These are phyloP conservation scores for Potamarius usumacintae DNA, from an alignment of 2,113 vertebrate genomes.

Conservation along the genomic window DNA sequence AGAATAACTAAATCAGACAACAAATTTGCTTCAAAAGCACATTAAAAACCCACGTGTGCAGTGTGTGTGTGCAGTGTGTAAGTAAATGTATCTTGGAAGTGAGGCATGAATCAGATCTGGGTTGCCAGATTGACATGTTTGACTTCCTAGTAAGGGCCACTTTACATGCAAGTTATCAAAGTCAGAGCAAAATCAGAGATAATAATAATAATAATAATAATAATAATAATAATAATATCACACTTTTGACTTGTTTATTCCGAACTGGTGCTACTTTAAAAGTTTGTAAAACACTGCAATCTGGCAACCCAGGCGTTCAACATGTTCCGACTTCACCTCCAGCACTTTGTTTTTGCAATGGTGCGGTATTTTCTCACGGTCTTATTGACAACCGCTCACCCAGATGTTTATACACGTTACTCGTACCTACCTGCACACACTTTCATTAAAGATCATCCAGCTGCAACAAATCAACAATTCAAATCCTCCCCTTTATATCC, in stretches of 20 bases:
- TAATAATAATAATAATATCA: not conserved
- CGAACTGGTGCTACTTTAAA: too few species aligned
- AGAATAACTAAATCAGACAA: not conserved
- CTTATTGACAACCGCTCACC: not conserved
- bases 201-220: not conserved
- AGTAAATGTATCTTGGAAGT: not conserved
- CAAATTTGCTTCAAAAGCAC: not conserved
- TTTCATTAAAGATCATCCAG: not conserved
- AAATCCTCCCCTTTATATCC: too few species aligned
- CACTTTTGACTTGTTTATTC: not conserved
- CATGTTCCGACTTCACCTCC: not conserved
- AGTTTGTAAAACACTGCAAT: not conserved
- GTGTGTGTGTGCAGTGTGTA: too few species aligned
- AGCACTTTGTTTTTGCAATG: not conserved
- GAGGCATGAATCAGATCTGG: too few species aligned
- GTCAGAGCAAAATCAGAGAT: not conserved
- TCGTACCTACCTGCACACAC: not conserved
- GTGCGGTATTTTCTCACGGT: conserved; percentile 11
- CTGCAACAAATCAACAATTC: not conserved
- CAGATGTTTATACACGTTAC: not conserved
- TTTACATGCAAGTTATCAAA: not conserved
- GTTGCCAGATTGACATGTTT: not conserved
- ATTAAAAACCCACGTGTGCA: conserved; percentile 7
- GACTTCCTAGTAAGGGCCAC: not conserved
- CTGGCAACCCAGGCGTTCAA: conserved; percentile 4